Percentiles rank a stretch among this genome's conserved stretches.
Evolutionary conservation across 2,888 invertebrate genomes (phyloP).

Genomic region (Protodeltote pygarga): DNA sequence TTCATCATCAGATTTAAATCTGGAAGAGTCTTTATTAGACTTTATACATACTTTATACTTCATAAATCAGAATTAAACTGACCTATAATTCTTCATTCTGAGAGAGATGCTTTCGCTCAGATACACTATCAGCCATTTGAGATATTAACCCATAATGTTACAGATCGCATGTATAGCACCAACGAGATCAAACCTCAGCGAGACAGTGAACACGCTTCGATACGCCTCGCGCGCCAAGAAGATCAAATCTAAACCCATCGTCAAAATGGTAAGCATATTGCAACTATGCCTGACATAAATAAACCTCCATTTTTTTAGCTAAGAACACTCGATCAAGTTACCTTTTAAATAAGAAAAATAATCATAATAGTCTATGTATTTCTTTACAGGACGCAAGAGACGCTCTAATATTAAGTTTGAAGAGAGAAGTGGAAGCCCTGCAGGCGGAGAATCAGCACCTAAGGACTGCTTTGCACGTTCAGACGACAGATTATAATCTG

Average conservation of each 20-base stretch:
- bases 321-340: background rate
- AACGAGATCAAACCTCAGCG: conserved; percentile 93
- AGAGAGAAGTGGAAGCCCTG: conserved; percentile 94
- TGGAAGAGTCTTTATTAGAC: no score
- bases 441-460: conserved; percentile 96
- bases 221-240: conserved; percentile 97
- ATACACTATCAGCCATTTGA: no score
- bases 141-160: background rate
- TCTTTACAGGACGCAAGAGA: conserved; percentile 95
- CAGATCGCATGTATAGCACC: conserved; percentile 98
- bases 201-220: conserved; percentile 96
- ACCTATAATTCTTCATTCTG: no score
- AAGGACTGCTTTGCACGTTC: conserved; percentile 90
- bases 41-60: no score
- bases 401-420: conserved; percentile 95
- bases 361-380: no score
- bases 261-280: conserved; percentile 92
- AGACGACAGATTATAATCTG: conserved; percentile 82
- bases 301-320: no score
- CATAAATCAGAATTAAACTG: no score
- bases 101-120: no score
- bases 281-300: background rate
- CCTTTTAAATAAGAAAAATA: background rate
- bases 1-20: no score
- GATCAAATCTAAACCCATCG: conserved; percentile 96